Percentiles rank a stretch among this genome's conserved stretches.
These are phyloP conservation scores for Eustalomyia histrio DNA, from an alignment of 2,888 invertebrate genomes.

Conservation along the genomic window DNA sequence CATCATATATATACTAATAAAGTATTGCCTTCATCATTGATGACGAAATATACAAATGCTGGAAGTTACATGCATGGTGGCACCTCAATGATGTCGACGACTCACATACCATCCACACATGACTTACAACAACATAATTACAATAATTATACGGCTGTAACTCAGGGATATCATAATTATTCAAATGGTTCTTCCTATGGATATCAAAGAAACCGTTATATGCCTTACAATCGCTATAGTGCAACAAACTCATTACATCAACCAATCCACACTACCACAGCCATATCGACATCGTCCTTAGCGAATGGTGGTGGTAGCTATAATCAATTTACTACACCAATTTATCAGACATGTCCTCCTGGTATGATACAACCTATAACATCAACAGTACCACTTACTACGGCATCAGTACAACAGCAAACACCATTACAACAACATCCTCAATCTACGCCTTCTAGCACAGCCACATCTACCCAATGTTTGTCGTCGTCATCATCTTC, in stretches of 20 bases:
- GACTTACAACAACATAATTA: constrained; percentile 42
- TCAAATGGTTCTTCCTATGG: constrained; percentile 42
- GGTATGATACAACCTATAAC: constrained; percentile 48
- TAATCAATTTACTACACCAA: constrained; percentile 70
- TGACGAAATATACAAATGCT: constrained; percentile 54
- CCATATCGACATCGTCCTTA: constrained; percentile 48
- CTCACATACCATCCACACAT: constrained; percentile 55
- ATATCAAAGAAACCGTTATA: constrained; percentile 76
- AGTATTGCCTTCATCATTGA: constrained; percentile 43
- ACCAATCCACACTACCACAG: constrained; percentile 44
- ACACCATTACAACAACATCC: constrained; percentile 8
- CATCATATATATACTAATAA: constrained; percentile 55
- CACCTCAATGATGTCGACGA: constrained; percentile 42
- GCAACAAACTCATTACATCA: constrained; percentile 53
- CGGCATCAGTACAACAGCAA: constrained; percentile 39
- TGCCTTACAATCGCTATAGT: constrained; percentile 74
- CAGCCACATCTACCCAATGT: constrained; percentile 47
- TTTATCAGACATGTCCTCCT: constrained; percentile 70
- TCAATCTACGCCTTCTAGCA: constrained; percentile 27
- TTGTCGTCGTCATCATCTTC: constrained; percentile 16
- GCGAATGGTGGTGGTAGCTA: constrained; percentile 61
- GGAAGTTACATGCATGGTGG: constrained; percentile 51
- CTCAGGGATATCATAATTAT: constrained; percentile 42
- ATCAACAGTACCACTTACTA: constrained; percentile 35
- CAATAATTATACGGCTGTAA: constrained; percentile 27